Base-by-base conservation (phyloP, 2,113 vertebrate species). In the Cyanoramphus novaezelandiae region DNA sequence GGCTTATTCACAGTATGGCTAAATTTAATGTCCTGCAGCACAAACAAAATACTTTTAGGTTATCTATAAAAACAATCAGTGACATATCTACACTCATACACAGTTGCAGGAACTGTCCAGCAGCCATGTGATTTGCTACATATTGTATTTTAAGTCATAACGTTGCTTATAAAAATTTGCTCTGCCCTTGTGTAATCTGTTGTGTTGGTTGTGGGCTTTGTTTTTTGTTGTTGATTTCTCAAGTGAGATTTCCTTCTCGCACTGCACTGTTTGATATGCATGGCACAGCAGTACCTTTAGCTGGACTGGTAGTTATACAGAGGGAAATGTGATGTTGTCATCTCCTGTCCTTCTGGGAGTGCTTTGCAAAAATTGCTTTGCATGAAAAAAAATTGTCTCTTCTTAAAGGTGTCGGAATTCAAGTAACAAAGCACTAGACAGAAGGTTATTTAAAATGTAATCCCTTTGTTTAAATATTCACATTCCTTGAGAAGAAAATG, bases 291-390 rank as follows among this genome's bases (percentile, higher is more conserved):
- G 53, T 86, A 39, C 33, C 50, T 97, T 94, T 92, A 95, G 28
- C 67, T 53, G 82, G 82, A 37, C 89, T 18, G 24, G 62, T 82
- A 86, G 75, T 94, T 89, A 84, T n/a, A 70, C 62, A 75, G 93
- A 90, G 39, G 95, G 74, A 85, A 96, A 96, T 2, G 15, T 62
- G 31, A 23, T 84, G 20, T 28, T 93, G 86, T 77, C 59, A 60
- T 95, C 39, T 85, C 57, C 21, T 46, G 37, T 93, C 41, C 71
- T 77, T 95, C 65, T 86, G 70, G 81, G 41, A 96, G 76, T 89
- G 46, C 95, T 95, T 92, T 86, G 77, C 72, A 96, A 94, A 96
- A 96, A 95, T 95, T 93, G 88, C 53, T 74, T 95, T 95, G 85
- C 15, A 39, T 83, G 65, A 92, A 82, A 95, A 67, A 25, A 46